phyloP scores from a whole-genome alignment of 2,113 vertebrate genomes.

The Equus quagga region DNA sequence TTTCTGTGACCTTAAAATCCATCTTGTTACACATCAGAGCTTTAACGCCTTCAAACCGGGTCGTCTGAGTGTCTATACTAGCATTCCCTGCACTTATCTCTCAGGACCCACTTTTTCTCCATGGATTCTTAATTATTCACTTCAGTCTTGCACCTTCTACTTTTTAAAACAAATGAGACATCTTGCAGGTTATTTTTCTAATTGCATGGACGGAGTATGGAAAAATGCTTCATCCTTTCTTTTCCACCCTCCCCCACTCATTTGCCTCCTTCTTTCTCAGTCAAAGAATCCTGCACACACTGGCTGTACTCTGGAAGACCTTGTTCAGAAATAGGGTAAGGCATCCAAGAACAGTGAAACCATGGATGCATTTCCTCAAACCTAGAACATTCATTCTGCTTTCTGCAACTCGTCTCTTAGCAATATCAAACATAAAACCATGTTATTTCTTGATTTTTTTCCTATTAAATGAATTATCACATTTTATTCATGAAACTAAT shows the following conservation, averaged over 20 bases:
- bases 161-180: background rate
- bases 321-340: background rate
- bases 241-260: background rate
- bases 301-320: background rate
- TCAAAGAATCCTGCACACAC: no score
- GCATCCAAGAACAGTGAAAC: background rate
- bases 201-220: background rate
- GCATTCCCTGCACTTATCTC: background rate
- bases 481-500: background rate
- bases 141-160: background rate
- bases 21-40: background rate
- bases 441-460: background rate
- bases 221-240: background rate
- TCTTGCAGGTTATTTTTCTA: background rate
- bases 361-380: background rate
- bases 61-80: background rate
- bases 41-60: background rate
- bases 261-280: background rate
- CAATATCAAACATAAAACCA: background rate
- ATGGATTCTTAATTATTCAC: background rate
- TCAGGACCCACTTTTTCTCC: background rate
- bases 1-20: slow-evolving; percentile 28
- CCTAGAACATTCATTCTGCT: background rate
- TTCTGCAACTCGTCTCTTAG: background rate
- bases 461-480: background rate